Evolutionary conservation across 2,797 vertebrate species (phyloP), one percentile per base, ranked within the genome.

Genomic region (Australoheros facetus): DNA sequence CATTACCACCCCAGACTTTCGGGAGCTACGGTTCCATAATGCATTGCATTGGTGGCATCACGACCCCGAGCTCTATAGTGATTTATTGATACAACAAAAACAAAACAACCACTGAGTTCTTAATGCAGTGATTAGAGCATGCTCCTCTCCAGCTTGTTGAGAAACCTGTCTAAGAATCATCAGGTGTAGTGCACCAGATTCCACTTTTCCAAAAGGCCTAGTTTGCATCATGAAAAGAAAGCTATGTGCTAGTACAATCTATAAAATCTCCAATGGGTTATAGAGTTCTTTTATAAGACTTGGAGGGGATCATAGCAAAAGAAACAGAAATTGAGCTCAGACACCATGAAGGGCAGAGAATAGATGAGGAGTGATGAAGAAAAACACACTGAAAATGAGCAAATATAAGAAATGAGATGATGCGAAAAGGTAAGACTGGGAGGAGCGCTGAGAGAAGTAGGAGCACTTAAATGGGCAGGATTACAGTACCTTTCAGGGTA

Each of bases 381-480:
- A 54, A 74, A 85, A 69, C 64, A 56, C 56, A 21, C 11, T 32
- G 45, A 73, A 88, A 78, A 57, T 77, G 39, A 64, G 42, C 64
- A 28, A 51, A 8, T 30, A 17, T 26, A 51, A 72, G 53, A 73
- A 28, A 76, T 73, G 75, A 85, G 75, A 79, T 74, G 71, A 73
- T 72, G 58, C 3, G 16, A 74, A 39, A 26, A 74, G 51, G 77
- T 79, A 28, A 45, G 56, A 81, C 59, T 54, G 48, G n/a, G 73
- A 28, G 8, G 37, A 76, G 32, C 53, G 11, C 3, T 28, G 5
- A n/a, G 19, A 48, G 42, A 69, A n/a, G 58, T 28, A 48, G 55
- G 21, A 45, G 37, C 58, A 23, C 34, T 79, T 79, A 58, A 57
- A 53, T 0, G 3, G 42, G 21, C 16, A 2, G 62, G 71, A 75